These are phyloP conservation scores for Sycophaga agraensis DNA, from an alignment of 1,140 invertebrate genomes.

Conservation along the genomic window DNA sequence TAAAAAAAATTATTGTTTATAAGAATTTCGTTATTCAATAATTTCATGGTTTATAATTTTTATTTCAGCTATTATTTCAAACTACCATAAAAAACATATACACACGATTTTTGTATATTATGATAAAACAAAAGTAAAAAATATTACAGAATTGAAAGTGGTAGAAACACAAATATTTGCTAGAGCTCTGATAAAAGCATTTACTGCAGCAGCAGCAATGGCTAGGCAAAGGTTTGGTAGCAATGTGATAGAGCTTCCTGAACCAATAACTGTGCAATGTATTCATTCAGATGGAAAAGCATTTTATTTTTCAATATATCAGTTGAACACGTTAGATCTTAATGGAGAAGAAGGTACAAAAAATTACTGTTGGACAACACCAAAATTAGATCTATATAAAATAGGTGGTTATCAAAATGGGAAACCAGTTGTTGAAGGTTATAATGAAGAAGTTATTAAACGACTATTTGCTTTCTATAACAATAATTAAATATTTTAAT, in stretches of 20 bases:
- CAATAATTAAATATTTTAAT: slow-evolving; percentile 50
- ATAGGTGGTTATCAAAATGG: slow-evolving; percentile 65
- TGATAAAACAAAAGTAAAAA: slow-evolving; percentile 64
- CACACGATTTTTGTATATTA: slow-evolving; percentile 76
- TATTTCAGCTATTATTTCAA: slow-evolving; percentile 59
- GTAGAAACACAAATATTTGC: slow-evolving; percentile 66
- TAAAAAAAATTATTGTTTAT: background rate
- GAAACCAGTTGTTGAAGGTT: slow-evolving; percentile 68
- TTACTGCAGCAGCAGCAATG: slow-evolving; percentile 68
- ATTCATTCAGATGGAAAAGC: slow-evolving; percentile 73
- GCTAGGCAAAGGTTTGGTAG: slow-evolving; percentile 73
- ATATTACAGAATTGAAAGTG: slow-evolving; percentile 68
- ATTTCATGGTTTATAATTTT: background rate
- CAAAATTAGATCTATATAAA: slow-evolving; percentile 68
- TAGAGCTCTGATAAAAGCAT: slow-evolving; percentile 71
- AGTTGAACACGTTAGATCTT: slow-evolving; percentile 81
- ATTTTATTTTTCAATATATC: slow-evolving; percentile 80
- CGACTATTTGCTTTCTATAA: slow-evolving; percentile 78
- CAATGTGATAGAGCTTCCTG: slow-evolving; percentile 66
- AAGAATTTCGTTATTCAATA: background rate
- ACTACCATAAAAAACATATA: slow-evolving; percentile 55
- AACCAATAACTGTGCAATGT: slow-evolving; percentile 80
- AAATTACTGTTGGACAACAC: slow-evolving; percentile 78
- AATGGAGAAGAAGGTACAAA: slow-evolving; percentile 63
- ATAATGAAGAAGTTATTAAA: slow-evolving; percentile 77